Base-by-base conservation (phyloP, 2,888 invertebrate genomes). In the Stictocephala bisonia region DNA sequence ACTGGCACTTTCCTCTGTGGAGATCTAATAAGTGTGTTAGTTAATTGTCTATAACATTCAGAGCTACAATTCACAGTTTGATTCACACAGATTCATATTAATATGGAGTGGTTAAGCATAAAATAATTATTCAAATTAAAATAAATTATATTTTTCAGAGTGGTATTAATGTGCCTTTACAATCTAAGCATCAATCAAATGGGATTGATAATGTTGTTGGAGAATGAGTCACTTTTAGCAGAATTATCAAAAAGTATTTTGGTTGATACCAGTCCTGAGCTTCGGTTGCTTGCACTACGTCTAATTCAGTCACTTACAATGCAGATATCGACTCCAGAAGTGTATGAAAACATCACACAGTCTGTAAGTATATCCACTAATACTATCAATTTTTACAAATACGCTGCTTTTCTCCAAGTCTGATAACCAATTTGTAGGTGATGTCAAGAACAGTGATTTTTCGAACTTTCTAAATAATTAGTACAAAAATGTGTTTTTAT, bases 171-270 rank as follows among this genome's bases (percentile, higher is more conserved):
- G 81, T 81, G 82, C 44, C 76, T 85, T 50, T 84, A 83, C 78
- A 85, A 85, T 75, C 79, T 84, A 26, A 83, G 83, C 72, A 81
- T 84, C 69, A 84, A 84, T 75, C 81, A 82, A 29, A 79, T 77
- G 35, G 84, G 84, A 2, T 75, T 84, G 22, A 35, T 75, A 9
- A 75, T 79, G 73, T 75, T 81, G 22, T 78, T 80, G 66, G 79
- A 79, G 4, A 72, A 79, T 29, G 70, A 73, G 6, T 53, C 66
- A 7, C 64, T 81, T 35, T 71, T 80, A 13, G 29, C 60, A 11
- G 76, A 76, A 7, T 41, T 80, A n/a, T 69, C 74, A 6, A 60
- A 75, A 9, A 72, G 74, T 20, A 75, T 80, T 9, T 69, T 77
- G 26, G 66, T 60, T 22, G 79, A 80, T 50, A 71, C 53, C 11